Evolutionary conservation across 2,797 vertebrate genomes (phyloP), one percentile per base, ranked within the genome.

Genomic region (Enteromius afrohamiltoni): DNA sequence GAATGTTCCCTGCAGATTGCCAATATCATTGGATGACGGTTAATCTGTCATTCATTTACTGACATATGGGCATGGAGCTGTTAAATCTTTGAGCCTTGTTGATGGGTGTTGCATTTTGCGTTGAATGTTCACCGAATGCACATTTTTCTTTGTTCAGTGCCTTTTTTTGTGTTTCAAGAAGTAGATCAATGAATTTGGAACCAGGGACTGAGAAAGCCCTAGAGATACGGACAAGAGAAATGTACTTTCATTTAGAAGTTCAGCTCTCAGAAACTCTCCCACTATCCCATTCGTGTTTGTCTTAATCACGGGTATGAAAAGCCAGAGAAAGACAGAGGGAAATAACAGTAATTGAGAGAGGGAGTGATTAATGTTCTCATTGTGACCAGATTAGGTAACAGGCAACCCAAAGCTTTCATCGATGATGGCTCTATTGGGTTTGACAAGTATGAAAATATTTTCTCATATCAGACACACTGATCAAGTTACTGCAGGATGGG

Each of bases 301-400:
- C 47, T 67, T 76, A 53, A 76, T 82, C 31, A 17, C 19, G 3
- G 42, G 21, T 49, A 14, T 65, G 23, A 82, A 76, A 42, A 58
- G 6, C 2, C 19, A 86, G 67, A 89, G 86, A 87, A 77, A 65
- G 79, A 81, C 17, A 29, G 60, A 37, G 51, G 53, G 42, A 64
- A 80, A 29, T 51, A 82, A 71, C 75, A 71, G 67, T 85, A 65
- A 77, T 69, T n/a, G 34, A 77, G 73, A 76, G 21, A 71, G 62
- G 34, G 82, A 77, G 83, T 82, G 79, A 92, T 91, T 92, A 92
- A 93, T 91, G 90, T 87, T 90, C 90, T 91, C 85, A 89, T 90
- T 91, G 88, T 80, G 88, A 86, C 86, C 84, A 88, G 89, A 92
- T 93, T 92, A 92, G 90, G 86, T 86, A 81, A 83, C 23, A 80